Percentiles rank a stretch among this genome's conserved stretches.
Evolutionary conservation across 2,888 invertebrate genomes (phyloP).

Genomic region (Pegoplata infirma): DNA sequence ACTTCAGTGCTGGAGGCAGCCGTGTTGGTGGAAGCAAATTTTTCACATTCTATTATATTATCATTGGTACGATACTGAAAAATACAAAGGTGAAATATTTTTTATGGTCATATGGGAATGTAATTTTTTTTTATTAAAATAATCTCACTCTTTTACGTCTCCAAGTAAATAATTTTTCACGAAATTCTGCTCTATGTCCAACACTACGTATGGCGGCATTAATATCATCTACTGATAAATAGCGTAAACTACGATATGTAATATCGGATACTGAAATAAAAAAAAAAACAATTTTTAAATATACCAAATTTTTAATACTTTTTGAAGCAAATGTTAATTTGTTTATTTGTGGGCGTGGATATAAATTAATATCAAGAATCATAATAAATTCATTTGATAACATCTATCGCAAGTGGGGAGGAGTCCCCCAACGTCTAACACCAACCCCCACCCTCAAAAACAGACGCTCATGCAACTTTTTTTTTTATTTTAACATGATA

Average conservation of each 20-base stretch:
- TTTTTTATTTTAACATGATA: too few relatives aligned
- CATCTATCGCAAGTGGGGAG: too few relatives aligned
- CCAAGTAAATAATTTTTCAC: conserved; percentile 65
- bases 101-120: neutral
- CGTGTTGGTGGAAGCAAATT: too few relatives aligned
- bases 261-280: conserved; percentile 50
- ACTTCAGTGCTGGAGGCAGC: conserved; percentile 3
- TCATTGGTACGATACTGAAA: conserved; percentile 57
- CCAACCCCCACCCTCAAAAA: too few relatives aligned
- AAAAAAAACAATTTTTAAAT: too few relatives aligned
- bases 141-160: conserved; percentile 59
- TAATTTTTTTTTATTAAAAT: neutral
- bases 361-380: too few relatives aligned
- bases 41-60: conserved; percentile 50
- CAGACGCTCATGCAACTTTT: too few relatives aligned
- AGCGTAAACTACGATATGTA: conserved; percentile 64
- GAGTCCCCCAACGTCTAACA: too few relatives aligned
- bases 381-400: too few relatives aligned
- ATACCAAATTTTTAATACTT: too few relatives aligned
- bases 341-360: too few relatives aligned
- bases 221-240: conserved; percentile 63
- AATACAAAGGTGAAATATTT: neutral
- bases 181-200: conserved; percentile 65
- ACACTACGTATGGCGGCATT: conserved; percentile 63
- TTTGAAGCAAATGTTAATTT: too few relatives aligned